Evolutionary conservation across 1,140 invertebrate species (phyloP), one percentile per base, ranked within the genome.

Genomic region (Neoseiulus cucumeris): DNA sequence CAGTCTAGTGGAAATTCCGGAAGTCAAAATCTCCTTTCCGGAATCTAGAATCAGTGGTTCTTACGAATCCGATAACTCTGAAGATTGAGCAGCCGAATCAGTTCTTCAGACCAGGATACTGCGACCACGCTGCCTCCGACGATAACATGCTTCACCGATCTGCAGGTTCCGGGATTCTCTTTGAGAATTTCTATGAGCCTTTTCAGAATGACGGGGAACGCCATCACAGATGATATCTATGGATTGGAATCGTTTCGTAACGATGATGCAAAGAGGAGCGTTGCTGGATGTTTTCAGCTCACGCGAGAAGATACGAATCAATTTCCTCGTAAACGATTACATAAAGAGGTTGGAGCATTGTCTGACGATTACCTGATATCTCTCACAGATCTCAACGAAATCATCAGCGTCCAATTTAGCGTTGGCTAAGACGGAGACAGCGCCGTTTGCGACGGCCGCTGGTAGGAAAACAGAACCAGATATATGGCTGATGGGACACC

Each of bases 401-500:
- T 59, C 22, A 2, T 25, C 51, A 25, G 33, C 14, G 22, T 59
- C 51, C 4, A 6, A 20, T 2, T 25, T 25, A 12, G 51, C 22
- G 51, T 59, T 59, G 1, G 51, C 51, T 14, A 59, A 14, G 33
- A 59, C 51, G 17, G 51, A 59, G 51, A 25, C 33, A 33, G 51
- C 51, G 9, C 51, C 51, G 1, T 2, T 59, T 25, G 25, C 25
- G 22, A 59, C 33, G 6, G 51, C 51, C 51, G 33, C 25, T 20
- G 51, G 51, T 14, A 59, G 33, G 17, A 59, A 25, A 18, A 59
- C 33, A 12, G 51, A n/a, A 9, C 51, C 51, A 25, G 51, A 59
- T 25, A 59, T 33, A 25, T 59, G 51, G 22, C 51, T 59, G 14
- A n/a, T 59, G 25, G 51, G 51, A 25, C 51, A 59, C 51, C 51